Evolutionary conservation across 1,140 invertebrate species (phyloP).

Genomic region (Acarapis woodi): DNA sequence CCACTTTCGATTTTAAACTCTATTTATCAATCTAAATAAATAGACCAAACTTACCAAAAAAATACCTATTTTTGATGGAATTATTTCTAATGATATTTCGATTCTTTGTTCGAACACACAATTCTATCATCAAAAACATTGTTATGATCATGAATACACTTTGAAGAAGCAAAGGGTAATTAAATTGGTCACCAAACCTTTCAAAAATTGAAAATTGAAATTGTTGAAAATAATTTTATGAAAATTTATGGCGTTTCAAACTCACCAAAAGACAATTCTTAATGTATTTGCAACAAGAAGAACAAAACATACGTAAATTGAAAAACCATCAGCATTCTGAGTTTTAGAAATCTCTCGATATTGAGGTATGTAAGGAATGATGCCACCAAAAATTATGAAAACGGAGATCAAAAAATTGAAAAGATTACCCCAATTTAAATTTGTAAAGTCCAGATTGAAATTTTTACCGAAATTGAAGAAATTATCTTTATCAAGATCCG

Average conservation of each 20-base stretch:
- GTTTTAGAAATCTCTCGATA: constrained; percentile 66
- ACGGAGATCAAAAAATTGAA: constrained; percentile 1
- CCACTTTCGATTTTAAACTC: not conserved
- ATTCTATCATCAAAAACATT: constrained; percentile 80
- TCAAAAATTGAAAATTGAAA: constrained; percentile 4
- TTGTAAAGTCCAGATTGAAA: no score
- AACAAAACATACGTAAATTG: constrained; percentile 75
- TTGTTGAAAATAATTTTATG: constrained; percentile 2
- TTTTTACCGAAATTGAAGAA: no score
- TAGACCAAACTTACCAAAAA: constrained; percentile 36
- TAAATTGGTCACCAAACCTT: constrained; percentile 93
- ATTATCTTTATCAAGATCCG: no score
- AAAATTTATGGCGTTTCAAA: not conserved
- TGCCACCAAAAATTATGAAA: constrained; percentile 71
- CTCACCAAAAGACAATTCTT: constrained; percentile 84
- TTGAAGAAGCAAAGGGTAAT: constrained; percentile 73
- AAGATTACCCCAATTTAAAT: no score
- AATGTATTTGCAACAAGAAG: constrained; percentile 81
- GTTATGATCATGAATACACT: constrained; percentile 87
- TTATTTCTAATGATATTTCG: constrained; percentile 50
- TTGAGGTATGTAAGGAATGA: constrained; percentile 64
- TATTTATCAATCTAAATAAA: not conserved
- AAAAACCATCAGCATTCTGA: constrained; percentile 75
- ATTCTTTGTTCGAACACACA: constrained; percentile 61
- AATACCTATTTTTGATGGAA: constrained; percentile 35